phyloP scores from a whole-genome alignment of 2,888 invertebrate genomes.

The Pristionchus fissidentatus region DNA sequence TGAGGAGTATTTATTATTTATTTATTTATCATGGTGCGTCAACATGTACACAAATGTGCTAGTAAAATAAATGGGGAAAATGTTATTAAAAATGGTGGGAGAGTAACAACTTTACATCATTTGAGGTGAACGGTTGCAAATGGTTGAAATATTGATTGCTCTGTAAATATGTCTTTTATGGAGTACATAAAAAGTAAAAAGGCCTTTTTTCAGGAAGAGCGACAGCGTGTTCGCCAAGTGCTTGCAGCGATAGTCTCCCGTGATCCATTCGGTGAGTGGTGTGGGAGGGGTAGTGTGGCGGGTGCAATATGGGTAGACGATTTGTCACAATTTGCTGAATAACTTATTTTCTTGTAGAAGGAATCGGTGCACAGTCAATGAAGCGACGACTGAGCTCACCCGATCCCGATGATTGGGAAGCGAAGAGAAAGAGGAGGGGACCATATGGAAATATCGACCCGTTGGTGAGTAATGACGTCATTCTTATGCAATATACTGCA shows the following conservation, averaged over 20 bases:
- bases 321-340: background rate
- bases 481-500: background rate
- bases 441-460: conserved; percentile 26
- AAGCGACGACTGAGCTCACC: conserved; percentile 26
- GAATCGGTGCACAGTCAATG: conserved; percentile 1
- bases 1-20: conserved; percentile 14
- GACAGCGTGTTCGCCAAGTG: conserved; percentile 13
- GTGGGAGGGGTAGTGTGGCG: conserved; percentile 13
- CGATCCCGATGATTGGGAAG: background rate
- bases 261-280: conserved; percentile 37
- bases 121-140: no score
- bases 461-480: background rate
- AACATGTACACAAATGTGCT: no score
- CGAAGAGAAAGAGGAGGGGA: background rate
- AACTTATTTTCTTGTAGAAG: background rate
- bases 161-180: no score
- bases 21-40: no score
- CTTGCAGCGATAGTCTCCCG: conserved; percentile 26
- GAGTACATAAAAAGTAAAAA: no score
- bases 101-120: no score
- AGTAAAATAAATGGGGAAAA: no score
- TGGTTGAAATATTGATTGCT: no score
- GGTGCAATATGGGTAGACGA: background rate
- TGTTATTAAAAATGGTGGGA: no score
- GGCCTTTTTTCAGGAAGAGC: conserved; percentile 13